phyloP scores from a whole-genome alignment of 2,888 invertebrate species.

The Drosophila lutescens region DNA sequence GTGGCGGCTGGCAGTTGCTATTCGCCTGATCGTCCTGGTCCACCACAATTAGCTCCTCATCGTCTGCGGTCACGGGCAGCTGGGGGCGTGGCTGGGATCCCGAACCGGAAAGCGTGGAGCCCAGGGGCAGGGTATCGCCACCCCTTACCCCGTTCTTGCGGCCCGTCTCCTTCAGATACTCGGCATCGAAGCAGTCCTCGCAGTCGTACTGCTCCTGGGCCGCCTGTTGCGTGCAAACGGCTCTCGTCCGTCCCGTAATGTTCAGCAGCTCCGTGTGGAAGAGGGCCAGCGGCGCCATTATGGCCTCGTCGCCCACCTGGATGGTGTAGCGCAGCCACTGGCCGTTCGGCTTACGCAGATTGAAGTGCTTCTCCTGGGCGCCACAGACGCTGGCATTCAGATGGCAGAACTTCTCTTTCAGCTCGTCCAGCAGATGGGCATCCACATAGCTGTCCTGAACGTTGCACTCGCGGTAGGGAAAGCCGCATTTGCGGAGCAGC shows the following conservation, averaged over 20 bases:
- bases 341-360: slow-evolving; percentile 86
- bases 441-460: slow-evolving; percentile 89
- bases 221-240: slow-evolving; percentile 87
- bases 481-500: slow-evolving; percentile 94
- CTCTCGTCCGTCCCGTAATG: slow-evolving; percentile 90
- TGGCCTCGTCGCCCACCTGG: slow-evolving; percentile 94
- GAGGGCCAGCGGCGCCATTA: slow-evolving; percentile 94
- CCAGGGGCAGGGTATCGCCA: slow-evolving; percentile 21
- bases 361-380: slow-evolving; percentile 92
- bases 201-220: slow-evolving; percentile 90
- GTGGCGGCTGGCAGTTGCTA: slow-evolving; percentile 65
- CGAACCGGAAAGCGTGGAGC: slow-evolving; percentile 5
- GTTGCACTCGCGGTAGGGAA: slow-evolving; percentile 93
- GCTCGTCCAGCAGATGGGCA: slow-evolving; percentile 90
- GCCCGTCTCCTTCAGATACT: slow-evolving; percentile 95
- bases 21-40: slow-evolving; percentile 68
- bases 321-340: slow-evolving; percentile 90
- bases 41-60: slow-evolving; percentile 85
- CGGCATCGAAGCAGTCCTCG: slow-evolving; percentile 97
- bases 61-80: slow-evolving; percentile 84
- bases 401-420: slow-evolving; percentile 96
- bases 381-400: slow-evolving; percentile 95
- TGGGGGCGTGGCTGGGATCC: slow-evolving; percentile 83
- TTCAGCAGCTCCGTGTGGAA: slow-evolving; percentile 95
- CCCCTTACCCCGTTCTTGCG: slow-evolving; percentile 69